phyloP scores from a whole-genome alignment of 2,888 invertebrate genomes.

The Blera fallax region DNA sequence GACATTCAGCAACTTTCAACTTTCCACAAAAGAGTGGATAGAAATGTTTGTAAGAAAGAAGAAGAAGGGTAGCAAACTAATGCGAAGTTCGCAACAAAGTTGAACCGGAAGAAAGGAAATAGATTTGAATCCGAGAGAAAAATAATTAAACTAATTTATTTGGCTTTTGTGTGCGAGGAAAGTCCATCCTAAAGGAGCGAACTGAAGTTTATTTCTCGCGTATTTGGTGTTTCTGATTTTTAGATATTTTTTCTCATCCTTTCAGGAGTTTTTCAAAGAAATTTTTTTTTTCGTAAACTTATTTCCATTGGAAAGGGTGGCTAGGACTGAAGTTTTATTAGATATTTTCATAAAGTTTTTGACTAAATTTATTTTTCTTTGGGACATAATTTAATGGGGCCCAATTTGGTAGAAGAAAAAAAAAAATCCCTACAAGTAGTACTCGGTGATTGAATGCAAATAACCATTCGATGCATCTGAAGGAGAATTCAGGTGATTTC shows the following conservation, averaged over 20 bases:
- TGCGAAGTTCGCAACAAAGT: conserved; percentile 20
- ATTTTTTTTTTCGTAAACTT: too few species aligned
- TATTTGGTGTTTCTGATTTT: not conserved
- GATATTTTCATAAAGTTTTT: too few species aligned
- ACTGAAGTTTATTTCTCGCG: not conserved
- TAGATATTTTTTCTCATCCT: not conserved
- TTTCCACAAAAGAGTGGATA: not conserved
- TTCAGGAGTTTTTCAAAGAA: too few species aligned
- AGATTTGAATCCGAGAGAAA: conserved; percentile 4
- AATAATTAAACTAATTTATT: conserved; percentile 12
- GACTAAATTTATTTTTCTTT: too few species aligned
- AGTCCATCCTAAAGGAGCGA: not conserved
- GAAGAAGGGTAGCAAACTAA: not conserved
- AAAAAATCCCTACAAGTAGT: too few species aligned
- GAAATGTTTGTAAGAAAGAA: conserved; percentile 4
- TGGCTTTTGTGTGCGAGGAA: not conserved
- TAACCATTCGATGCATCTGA: too few species aligned
- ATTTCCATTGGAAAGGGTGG: too few species aligned
- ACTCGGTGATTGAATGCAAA: too few species aligned
- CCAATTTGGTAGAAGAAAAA: too few species aligned
- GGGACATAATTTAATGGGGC: too few species aligned
- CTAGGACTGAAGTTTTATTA: too few species aligned
- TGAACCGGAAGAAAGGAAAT: not conserved
- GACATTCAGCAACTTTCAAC: not conserved
- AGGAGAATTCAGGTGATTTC: too few species aligned